Percentiles rank a stretch among this genome's conserved stretches.
phyloP scores from a whole-genome alignment of 1,140 invertebrate genomes.

The Drosophila quadrilineata region DNA sequence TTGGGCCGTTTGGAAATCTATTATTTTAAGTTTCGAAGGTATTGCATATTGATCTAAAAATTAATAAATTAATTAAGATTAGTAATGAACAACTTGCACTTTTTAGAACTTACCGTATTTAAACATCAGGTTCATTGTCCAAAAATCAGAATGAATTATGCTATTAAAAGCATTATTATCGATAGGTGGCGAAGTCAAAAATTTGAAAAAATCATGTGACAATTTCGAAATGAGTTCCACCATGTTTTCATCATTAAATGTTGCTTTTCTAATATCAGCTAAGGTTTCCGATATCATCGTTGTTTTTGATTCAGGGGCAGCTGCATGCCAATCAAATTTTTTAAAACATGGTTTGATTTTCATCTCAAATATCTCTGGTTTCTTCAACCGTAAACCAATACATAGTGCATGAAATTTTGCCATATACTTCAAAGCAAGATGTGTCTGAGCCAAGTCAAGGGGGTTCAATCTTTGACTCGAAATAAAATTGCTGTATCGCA shows the following conservation, averaged over 20 bases:
- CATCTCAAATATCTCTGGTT: conserved; percentile 82
- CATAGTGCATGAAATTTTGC: conserved; percentile 84
- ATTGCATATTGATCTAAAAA: conserved; percentile 46
- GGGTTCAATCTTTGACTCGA: conserved; percentile 81
- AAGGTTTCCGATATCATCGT: conserved; percentile 56
- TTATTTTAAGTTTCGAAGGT: conserved; percentile 83
- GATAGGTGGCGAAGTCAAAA: conserved; percentile 32
- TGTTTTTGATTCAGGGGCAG: conserved; percentile 45
- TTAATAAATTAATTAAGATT: not conserved
- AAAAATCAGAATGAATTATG: conserved; percentile 84
- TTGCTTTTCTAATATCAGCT: conserved; percentile 38
- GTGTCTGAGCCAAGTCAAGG: conserved; percentile 82
- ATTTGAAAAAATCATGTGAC: conserved; percentile 48
- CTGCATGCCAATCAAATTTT: conserved; percentile 67
- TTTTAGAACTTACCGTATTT: conserved; percentile 61
- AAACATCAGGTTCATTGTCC: conserved; percentile 85
- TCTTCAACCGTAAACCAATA: conserved; percentile 82
- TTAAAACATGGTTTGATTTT: conserved; percentile 75
- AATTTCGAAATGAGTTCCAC: conserved; percentile 31
- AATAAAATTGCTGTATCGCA: conserved; percentile 82
- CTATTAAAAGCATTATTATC: conserved; percentile 81
- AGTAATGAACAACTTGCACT: not conserved
- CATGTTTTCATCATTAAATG: conserved; percentile 37
- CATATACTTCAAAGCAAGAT: conserved; percentile 81
- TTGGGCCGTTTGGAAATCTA: conserved; percentile 85